Conservation (phyloP, 2,888 invertebrate species). For the Drosophila falleni region DNA sequence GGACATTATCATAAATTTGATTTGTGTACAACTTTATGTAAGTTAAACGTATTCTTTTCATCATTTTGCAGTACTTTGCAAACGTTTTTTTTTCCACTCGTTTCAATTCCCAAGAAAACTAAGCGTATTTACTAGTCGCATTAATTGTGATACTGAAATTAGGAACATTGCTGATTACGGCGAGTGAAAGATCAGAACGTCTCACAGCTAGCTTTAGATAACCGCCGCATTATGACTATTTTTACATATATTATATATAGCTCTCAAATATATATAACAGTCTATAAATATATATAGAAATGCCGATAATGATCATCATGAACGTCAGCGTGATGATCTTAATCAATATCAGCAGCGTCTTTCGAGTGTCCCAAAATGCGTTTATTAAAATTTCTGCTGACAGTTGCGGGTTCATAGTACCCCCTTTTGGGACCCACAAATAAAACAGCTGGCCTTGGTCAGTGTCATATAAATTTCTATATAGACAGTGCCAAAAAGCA, state of each 20-base stretch:
- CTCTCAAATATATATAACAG: slow-evolving; percentile 3
- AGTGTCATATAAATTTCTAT: slow-evolving; percentile 58
- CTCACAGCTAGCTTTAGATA: slow-evolving; percentile 47
- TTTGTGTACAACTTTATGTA: too few relatives aligned
- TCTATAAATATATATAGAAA: slow-evolving; percentile 15
- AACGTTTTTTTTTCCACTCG: background rate
- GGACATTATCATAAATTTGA: too few relatives aligned
- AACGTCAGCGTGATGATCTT: slow-evolving; percentile 45
- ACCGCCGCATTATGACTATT: slow-evolving; percentile 38
- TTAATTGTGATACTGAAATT: slow-evolving; percentile 24
- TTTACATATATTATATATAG: slow-evolving; percentile 16
- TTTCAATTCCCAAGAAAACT: background rate
- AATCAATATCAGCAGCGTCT: slow-evolving; percentile 60
- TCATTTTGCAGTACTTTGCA: too few relatives aligned
- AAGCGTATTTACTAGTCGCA: slow-evolving; percentile 7
- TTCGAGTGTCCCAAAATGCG: slow-evolving; percentile 66
- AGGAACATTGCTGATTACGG: slow-evolving; percentile 50
- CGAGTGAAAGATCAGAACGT: slow-evolving; percentile 52
- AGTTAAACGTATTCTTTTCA: too few relatives aligned
- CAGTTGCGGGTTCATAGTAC: slow-evolving; percentile 51
- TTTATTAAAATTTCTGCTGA: slow-evolving; percentile 66
- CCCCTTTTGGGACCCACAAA: slow-evolving; percentile 18
- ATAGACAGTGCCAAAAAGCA: slow-evolving; percentile 57
- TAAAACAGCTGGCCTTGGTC: slow-evolving; percentile 60
- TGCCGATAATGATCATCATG: slow-evolving; percentile 65